Evolutionary conservation across 2,888 invertebrate species (phyloP).

Genomic region (Capitulum mitella): DNA sequence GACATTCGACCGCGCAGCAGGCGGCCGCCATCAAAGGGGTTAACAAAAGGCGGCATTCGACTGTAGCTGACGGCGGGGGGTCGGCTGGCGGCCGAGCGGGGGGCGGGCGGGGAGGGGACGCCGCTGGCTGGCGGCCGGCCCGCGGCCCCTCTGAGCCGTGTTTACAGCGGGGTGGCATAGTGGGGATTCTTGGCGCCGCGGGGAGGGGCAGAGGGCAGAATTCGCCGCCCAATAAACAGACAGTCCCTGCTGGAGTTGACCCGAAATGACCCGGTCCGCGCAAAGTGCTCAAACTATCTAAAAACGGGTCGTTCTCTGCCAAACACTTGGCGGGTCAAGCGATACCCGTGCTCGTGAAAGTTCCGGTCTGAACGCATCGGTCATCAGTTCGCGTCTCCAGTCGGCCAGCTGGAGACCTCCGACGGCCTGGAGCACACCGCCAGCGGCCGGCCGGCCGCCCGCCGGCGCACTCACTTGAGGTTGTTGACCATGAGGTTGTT

Average conservation of each 20-base stretch:
- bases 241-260: slow-evolving; percentile 47
- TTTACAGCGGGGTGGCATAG: slow-evolving; percentile 34
- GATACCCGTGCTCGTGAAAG: too few species aligned
- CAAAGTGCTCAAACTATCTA: too few species aligned
- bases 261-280: slow-evolving; percentile 40
- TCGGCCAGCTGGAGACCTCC: too few species aligned
- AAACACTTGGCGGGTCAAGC: too few species aligned
- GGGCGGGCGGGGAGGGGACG: too few species aligned
- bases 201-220: slow-evolving; percentile 41
- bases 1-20: neutral
- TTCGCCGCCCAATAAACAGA: slow-evolving; percentile 39
- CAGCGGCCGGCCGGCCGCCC: too few species aligned
- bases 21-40: slow-evolving; percentile 20
- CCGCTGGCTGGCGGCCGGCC: too few species aligned
- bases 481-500: slow-evolving; percentile 63
- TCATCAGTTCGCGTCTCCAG: too few species aligned
- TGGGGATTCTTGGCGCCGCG: slow-evolving; percentile 38
- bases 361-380: too few species aligned
- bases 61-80: slow-evolving; percentile 23
- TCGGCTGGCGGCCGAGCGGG: slow-evolving; percentile 29
- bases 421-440: too few species aligned
- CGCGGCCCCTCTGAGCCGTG: slow-evolving; percentile 37
- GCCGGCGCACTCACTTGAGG: slow-evolving; percentile 36
- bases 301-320: too few species aligned
- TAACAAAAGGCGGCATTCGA: slow-evolving; percentile 12